Evolutionary conservation across 2,113 vertebrate species (phyloP).

Genomic region (Strigops habroptila): DNA sequence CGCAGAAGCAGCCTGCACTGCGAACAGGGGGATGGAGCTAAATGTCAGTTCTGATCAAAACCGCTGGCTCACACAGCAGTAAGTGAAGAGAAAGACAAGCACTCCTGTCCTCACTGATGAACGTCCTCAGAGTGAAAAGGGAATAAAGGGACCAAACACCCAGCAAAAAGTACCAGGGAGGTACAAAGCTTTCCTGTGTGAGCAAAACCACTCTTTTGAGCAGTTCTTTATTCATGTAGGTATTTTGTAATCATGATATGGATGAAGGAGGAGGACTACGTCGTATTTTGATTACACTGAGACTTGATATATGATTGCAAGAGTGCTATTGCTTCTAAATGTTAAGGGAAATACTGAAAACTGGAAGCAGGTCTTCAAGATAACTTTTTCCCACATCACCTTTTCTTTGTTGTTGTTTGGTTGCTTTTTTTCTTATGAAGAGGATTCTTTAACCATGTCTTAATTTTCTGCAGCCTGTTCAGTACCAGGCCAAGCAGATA

Average conservation of each 20-base stretch:
- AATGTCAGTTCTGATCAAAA: constrained; percentile 34
- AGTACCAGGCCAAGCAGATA: background rate
- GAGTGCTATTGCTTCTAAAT: background rate
- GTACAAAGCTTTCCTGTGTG: background rate
- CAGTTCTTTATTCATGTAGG: background rate
- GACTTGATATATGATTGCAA: background rate
- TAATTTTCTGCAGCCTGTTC: background rate
- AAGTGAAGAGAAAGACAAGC: background rate
- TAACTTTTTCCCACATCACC: fast-evolving
- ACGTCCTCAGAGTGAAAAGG: background rate
- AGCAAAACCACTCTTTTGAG: background rate
- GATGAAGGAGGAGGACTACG: background rate
- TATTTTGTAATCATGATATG: background rate
- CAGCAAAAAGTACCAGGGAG: background rate
- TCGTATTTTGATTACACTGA: background rate
- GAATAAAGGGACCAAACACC: background rate
- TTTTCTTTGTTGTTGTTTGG: background rate
- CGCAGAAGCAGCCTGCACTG: background rate
- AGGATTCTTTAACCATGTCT: background rate
- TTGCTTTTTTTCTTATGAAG: background rate
- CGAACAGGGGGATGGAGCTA: background rate
- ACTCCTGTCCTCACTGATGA: constrained; percentile 1
- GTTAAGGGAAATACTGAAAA: background rate
- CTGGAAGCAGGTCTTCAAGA: background rate
- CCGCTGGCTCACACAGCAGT: constrained; percentile 44